These are phyloP conservation scores for Tenthredo distinguenda DNA, from an alignment of 2,888 invertebrate species.

Conservation along the genomic window DNA sequence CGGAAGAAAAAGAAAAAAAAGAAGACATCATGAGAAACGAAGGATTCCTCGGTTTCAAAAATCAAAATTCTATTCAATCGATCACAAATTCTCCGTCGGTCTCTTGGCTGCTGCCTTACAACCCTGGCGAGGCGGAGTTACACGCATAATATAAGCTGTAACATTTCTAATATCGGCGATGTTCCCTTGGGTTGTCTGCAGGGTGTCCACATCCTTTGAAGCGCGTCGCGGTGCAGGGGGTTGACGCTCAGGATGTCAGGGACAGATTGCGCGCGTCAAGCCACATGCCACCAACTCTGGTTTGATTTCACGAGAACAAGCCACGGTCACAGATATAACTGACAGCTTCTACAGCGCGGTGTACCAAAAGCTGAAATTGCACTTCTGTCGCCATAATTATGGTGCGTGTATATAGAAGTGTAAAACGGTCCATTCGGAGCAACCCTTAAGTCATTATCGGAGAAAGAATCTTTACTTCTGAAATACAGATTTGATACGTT, in stretches of 20 bases:
- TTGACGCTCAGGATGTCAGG: constrained; percentile 62
- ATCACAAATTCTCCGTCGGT: background rate
- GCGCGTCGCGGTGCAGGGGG: constrained; percentile 55
- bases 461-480: background rate
- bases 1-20: background rate
- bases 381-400: background rate
- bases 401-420: background rate
- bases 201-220: constrained; percentile 43
- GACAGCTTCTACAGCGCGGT: constrained; percentile 32
- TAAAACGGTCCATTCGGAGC: background rate
- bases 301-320: constrained; percentile 61
- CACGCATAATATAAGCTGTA: constrained; percentile 51
- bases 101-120: background rate
- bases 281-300: constrained; percentile 68
- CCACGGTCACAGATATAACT: constrained; percentile 51
- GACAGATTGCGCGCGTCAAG: constrained; percentile 73
- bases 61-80: background rate
- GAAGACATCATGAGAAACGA: background rate
- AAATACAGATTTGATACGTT: background rate
- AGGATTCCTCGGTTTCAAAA: background rate
- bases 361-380: constrained; percentile 6
- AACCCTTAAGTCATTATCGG: background rate
- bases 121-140: constrained; percentile 8
- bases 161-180: constrained; percentile 52
- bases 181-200: constrained; percentile 45